Evolutionary conservation across 2,888 invertebrate species (phyloP), one percentile per base, ranked within the genome.

Genomic region (Euspilapteryx auroguttella): DNA sequence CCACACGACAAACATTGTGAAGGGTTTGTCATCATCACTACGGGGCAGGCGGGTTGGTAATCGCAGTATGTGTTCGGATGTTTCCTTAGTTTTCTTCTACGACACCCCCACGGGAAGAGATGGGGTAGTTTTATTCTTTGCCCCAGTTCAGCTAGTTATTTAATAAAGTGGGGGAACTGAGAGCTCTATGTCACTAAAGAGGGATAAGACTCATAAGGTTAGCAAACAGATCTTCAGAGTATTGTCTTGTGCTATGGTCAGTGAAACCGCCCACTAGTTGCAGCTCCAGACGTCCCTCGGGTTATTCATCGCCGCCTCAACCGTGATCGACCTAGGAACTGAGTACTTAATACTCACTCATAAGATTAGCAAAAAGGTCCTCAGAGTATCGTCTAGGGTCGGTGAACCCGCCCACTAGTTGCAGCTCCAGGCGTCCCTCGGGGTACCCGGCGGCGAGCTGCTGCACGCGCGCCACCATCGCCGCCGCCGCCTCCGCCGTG

Each of bases 261-360:
- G 86, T 85, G 69, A 92, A 95, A 23, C 94, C 95, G 32, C 96
- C 96, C 38, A 93, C 85, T 35, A 96, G 76, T 56, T 94, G 93
- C 40, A 96, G 76, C 63, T 96, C 94, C 30, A 94, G 80, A 40
- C 94, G 81, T 23, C 93, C 92, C 53, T 92, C 91, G 2, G 90
- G 89, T 64, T 89, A 92, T 21, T 90, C 91, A 22, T 87, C 75
- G 4, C 92, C 89, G 33, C n/a, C n/a, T n/a, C n/a, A n/a, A n/a
- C n/a, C n/a, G n/a, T n/a, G n/a, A n/a, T n/a, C n/a, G n/a, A n/a
- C n/a, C n/a, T n/a, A n/a, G n/a, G n/a, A n/a, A n/a, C n/a, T n/a
- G n/a, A n/a, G n/a, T 17, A 17, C 5, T 22, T 20, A 30, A 12
- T 23, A 69, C 76, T 69, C 33, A 76, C 96, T 84, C 80, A 96